Conservation (phyloP, 2,113 vertebrate species). For the Arizona elegans region DNA sequence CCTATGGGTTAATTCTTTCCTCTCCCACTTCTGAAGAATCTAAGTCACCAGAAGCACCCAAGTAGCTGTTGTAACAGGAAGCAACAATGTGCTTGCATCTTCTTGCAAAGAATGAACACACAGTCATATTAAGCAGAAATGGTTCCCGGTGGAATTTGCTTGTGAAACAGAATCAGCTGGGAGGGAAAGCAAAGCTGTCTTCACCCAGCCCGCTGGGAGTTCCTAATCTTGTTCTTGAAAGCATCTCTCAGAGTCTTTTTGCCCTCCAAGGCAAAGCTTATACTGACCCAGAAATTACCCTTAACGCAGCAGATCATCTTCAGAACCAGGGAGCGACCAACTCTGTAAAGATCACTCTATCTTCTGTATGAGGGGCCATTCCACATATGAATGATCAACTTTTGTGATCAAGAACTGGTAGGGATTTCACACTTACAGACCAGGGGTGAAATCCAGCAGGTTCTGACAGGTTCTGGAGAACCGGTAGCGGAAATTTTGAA, state of each 20-base stretch:
- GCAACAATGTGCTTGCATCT: neutral
- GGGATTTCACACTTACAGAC: neutral
- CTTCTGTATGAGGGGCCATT: too few relatives aligned
- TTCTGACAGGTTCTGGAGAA: too few relatives aligned
- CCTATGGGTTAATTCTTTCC: neutral
- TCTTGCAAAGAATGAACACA: neutral
- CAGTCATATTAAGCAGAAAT: neutral
- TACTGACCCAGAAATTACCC: neutral
- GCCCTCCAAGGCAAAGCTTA: neutral
- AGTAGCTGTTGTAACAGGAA: slow-evolving; percentile 31
- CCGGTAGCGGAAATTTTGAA: too few relatives aligned
- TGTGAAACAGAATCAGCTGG: neutral
- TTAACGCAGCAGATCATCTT: neutral
- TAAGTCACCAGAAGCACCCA: slow-evolving; percentile 38
- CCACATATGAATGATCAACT: neutral
- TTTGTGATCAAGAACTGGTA: neutral
- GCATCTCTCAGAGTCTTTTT: neutral
- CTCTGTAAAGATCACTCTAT: neutral
- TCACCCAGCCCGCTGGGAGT: neutral
- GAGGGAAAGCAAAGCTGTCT: neutral
- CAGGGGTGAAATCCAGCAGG: too few relatives aligned
- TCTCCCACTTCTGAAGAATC: neutral
- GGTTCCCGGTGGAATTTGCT: neutral
- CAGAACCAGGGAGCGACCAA: neutral
- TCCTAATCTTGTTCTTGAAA: neutral